Evolutionary conservation across 2,888 invertebrate species (phyloP), one percentile per base, ranked within the genome.

Genomic region (Epirrhoe alternata): DNA sequence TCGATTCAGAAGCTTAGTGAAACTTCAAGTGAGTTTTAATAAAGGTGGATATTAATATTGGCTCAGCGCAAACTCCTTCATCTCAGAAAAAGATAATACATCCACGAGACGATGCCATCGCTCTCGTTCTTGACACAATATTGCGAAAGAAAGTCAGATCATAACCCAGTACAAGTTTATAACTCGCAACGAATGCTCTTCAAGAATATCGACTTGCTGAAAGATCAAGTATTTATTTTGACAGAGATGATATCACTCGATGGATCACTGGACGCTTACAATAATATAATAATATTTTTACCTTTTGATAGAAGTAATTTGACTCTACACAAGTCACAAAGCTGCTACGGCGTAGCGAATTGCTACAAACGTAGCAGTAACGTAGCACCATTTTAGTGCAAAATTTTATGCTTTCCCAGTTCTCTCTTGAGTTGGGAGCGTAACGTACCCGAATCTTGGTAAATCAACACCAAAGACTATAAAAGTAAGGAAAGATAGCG

Each of bases 401-500:
- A 10, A 42, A 12, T 42, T 33, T 42, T 42, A 42, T 42, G 12
- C 12, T 42, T 42, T 42, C 38, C 12, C 38, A 4, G 38, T 12
- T 42, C 38, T 12, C 12, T 42, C 47, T 47, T 47, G 16, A 47
- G 7, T 42, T 12, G 38, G 12, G 30, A n/a, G 14, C 33, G 35
- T 53, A 7, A 35, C n/a, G 35, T 49, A 68, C 62, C 69, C 67
- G 51, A 52, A 42, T 42, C 68, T 38, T 35, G 47, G 47, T 47
- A 47, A 59, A 58, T 60, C 56, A 62, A 61, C 57, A 58, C n/a
- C 55, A 64, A 68, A 57, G 68, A 67, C 52, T 74, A 63, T 67
- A 74, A 74, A 76, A 76, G 61, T 71, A 69, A 50, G 73, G 69
- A 74, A 72, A 79, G 73, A 68, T 70, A 73, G 53, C 61, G 70